Base-by-base conservation (phyloP, 2,113 vertebrate genomes). In the Pteruthius melanotis region DNA sequence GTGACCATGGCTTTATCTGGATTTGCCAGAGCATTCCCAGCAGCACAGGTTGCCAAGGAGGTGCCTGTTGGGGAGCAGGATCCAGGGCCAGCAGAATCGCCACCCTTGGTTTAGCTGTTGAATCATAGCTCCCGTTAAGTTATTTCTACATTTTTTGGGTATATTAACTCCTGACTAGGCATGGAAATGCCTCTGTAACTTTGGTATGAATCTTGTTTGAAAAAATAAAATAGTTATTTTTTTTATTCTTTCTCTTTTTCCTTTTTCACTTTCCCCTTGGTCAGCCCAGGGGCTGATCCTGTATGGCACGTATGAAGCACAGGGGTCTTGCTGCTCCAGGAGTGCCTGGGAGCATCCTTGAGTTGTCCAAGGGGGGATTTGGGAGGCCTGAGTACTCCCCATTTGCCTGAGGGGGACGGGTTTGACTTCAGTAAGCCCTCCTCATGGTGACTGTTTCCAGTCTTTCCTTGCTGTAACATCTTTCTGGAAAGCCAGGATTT, bases 161-260 rank as follows among this genome's bases (percentile, higher is more conserved):
- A 44, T 64, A 23, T 85, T 90, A 77, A 64, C 54, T 93, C 37
- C 69, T 74, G 44, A 12, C 39, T 15, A 49, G 85, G 66, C 37
- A 33, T 11, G 16, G 47, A 54, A 60, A 16, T 44, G 16, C 31
- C 72, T 7, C 57, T 57, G 79, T 86, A 85, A 72, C 79, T 95
- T 75, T 76, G 81, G 78, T 91, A 59, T 63, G 31, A 65, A 40
- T 60, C 53, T 78, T 24, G 54, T 74, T 33, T 47, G 11, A 76
- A 78, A 86, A 75, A 89, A 80, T 89, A 92, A 93, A 97, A 53
- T 74, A 18, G 5, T 71, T 86, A 16, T 77, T 60, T 85, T 85
- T 76, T 79, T 26, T 21, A 76, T 18, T 39, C 7, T 59, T 50
- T 50, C 9, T 47, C 13, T 17, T 49, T 52, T 44, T 49, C 4